Conservation (phyloP, 2,113 vertebrate species). For the Ondatra zibethicus region DNA sequence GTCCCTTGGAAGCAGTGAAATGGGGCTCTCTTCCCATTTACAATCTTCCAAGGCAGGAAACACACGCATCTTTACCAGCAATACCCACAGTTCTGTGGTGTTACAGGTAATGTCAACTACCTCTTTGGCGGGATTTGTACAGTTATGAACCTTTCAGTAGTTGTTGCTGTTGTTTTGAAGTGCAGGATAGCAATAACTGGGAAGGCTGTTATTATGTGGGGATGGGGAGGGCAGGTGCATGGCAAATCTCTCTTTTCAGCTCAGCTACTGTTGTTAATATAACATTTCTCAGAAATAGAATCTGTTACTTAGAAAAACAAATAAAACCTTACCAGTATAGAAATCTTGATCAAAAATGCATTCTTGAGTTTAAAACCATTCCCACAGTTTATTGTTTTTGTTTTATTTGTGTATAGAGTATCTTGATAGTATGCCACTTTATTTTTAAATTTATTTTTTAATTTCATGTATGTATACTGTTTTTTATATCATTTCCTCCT, state of each 20-base stretch:
- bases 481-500: neutral
- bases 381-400: neutral
- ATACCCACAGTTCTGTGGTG: slow-evolving; percentile 98
- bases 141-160: neutral
- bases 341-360: neutral
- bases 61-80: slow-evolving; percentile 99
- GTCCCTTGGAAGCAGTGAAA: slow-evolving; percentile 96
- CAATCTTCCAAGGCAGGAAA: slow-evolving; percentile 98
- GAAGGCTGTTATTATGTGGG: neutral
- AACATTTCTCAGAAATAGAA: neutral
- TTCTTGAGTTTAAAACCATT: slow-evolving; percentile 12
- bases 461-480: neutral
- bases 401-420: neutral
- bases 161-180: neutral
- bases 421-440: neutral
- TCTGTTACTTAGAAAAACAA: slow-evolving; percentile 13
- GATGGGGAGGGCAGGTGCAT: neutral
- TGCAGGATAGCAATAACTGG: neutral
- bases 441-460: neutral
- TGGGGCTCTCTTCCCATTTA: slow-evolving; percentile 97
- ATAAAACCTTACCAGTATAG: neutral
- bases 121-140: slow-evolving; percentile 5
- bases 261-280: neutral
- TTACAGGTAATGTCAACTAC: slow-evolving; percentile 92
- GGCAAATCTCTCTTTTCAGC: neutral